Evolutionary conservation across 2,888 invertebrate species (phyloP), one percentile per base, ranked within the genome.

Genomic region (Limenitis camilla): DNA sequence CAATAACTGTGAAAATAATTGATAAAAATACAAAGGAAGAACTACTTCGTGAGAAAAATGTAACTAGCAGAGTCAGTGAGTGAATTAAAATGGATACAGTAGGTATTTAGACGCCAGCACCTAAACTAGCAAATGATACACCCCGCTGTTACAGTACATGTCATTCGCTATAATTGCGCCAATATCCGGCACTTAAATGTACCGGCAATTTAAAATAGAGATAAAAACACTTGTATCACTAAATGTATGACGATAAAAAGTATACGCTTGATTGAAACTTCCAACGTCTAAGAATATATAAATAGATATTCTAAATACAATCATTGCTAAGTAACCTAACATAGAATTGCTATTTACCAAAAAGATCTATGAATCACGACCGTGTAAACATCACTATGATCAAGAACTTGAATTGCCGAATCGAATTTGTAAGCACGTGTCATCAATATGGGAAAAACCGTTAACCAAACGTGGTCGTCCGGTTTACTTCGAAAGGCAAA

Each of bases 131-230:
- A 56, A 56, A 55, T 53, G 51, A 53, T 55, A 58, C 42, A 43
- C 44, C 55, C 59, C 53, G 53, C 53, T 54, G 52, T 49, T 29
- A 43, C 48, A 40, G 42, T 32, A 40, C 54, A 44, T 58, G 58
- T 71, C 72, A 63, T 61, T 66, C 63, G 55, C 60, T 61, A 66
- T 71, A 74, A 77, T 77, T 74, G 71, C 66, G 50, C 64, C 73
- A 66, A 77, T 79, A 78, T 79, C 78, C 77, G 76, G 71, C 71
- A 74, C 67, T 69, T 73, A 74, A 68, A 67, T 67, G 69, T 68
- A 66, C 60, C 52, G 46, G 67, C 65, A 74, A 72, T 74, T 74
- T 67, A 52, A 62, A 72, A 65, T 60, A 59, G 49, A 62, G 65
- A 67, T 65, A 67, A 61, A 53, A 48, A 56, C 51, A 52, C 53